A percentile compares a stretch with the other conserved stretches of the same genome.
phyloP scores from a whole-genome alignment of 2,113 vertebrate genomes.

The Conger conger region DNA sequence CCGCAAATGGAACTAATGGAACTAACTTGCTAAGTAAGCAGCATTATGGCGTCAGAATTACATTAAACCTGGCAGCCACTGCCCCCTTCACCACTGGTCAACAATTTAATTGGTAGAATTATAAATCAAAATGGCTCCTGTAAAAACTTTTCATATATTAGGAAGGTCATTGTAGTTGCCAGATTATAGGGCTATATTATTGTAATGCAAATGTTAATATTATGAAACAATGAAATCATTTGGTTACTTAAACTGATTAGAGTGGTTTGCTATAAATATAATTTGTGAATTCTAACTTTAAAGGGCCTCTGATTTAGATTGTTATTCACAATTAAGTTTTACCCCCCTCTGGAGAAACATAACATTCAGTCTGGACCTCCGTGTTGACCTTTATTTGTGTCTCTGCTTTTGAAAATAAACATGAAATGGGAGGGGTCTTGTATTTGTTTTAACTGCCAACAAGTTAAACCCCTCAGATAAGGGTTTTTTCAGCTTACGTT shows the following conservation, averaged over 20 bases:
- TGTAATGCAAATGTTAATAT: background rate
- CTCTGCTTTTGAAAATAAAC: conserved; percentile 23
- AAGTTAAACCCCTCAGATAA: conserved; percentile 11
- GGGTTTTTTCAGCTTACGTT: background rate
- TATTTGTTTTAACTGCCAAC: conserved; percentile 25
- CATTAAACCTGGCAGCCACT: background rate
- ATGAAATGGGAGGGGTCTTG: background rate
- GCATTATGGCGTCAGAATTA: background rate
- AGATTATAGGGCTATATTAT: background rate
- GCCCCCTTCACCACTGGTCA: background rate
- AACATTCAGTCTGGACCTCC: conserved; percentile 1
- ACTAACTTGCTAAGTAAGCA: too few species aligned
- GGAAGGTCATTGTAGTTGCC: background rate
- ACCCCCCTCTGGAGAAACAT: background rate
- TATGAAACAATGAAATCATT: background rate
- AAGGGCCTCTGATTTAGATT: background rate
- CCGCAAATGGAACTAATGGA: too few species aligned
- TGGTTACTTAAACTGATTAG: background rate
- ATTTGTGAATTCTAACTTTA: background rate
- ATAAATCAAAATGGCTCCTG: too few species aligned
- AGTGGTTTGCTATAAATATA: background rate
- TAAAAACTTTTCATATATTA: background rate
- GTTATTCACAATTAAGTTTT: background rate
- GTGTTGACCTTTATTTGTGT: conserved; percentile 17
- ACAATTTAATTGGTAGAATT: background rate